These are phyloP conservation scores for human DNA, from an alignment of 2,113 vertebrate species.

Conservation along the genomic window GRCh38 chr1:74865501-74866000, in stretches of 20 bases:
- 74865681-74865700: too few relatives aligned
- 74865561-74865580: too few relatives aligned
- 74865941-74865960: not conserved
- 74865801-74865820: not conserved
- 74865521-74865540: too few relatives aligned
- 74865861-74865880: not conserved
- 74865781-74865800: not conserved
- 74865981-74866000: not conserved
- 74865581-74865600: too few relatives aligned
- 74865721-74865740: not conserved
- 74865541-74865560: too few relatives aligned
- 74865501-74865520: too few relatives aligned
- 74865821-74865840: not conserved
- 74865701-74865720: not conserved
- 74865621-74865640: too few relatives aligned
- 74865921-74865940: not conserved
- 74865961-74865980: not conserved
- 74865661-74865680: too few relatives aligned
- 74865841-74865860: not conserved
- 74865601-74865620: too few relatives aligned
- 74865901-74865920: not conserved
- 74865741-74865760: not conserved
- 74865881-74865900: not conserved
- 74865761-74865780: not conserved
- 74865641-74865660: too few relatives aligned